These are phyloP conservation scores for Trilocha varians DNA, from an alignment of 2,888 invertebrate species.

Conservation along the genomic window DNA sequence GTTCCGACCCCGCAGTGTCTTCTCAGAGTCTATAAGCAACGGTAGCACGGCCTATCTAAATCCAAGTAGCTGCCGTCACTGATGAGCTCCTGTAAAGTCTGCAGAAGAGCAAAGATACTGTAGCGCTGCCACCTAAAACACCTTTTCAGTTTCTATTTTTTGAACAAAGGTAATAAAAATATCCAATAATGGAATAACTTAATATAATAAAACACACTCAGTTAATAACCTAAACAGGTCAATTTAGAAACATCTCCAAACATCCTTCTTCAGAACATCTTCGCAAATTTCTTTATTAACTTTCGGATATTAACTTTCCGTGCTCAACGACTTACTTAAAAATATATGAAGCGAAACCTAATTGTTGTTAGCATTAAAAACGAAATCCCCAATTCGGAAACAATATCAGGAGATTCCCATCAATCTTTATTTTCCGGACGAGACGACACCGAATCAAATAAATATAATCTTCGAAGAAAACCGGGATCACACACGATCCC, in stretches of 20 bases:
- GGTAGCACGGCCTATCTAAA: too few relatives aligned
- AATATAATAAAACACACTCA: background rate
- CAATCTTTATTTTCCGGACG: constrained; percentile 19
- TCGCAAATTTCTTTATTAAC: background rate
- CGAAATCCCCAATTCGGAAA: constrained; percentile 6
- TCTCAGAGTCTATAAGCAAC: too few relatives aligned
- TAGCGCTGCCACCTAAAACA: too few relatives aligned
- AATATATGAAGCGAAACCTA: background rate
- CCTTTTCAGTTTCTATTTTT: too few relatives aligned
- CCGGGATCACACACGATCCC: constrained; percentile 40
- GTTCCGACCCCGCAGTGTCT: too few relatives aligned
- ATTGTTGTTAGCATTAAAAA: background rate
- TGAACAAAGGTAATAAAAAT: too few relatives aligned
- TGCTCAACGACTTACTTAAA: background rate
- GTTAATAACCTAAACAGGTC: background rate
- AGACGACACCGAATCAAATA: constrained; percentile 41
- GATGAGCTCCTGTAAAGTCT: too few relatives aligned
- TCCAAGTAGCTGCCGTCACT: too few relatives aligned
- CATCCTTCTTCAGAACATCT: background rate
- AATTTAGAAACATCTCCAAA: background rate
- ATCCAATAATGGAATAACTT: too few relatives aligned
- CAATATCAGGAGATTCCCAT: constrained; percentile 17
- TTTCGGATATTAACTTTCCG: background rate
- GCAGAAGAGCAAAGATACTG: too few relatives aligned
- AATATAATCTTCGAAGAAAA: constrained; percentile 24